Percentiles rank a stretch among this genome's conserved stretches.
These are phyloP conservation scores for Baronia brevicornis DNA, from an alignment of 2,888 invertebrate species.

Conservation along the genomic window DNA sequence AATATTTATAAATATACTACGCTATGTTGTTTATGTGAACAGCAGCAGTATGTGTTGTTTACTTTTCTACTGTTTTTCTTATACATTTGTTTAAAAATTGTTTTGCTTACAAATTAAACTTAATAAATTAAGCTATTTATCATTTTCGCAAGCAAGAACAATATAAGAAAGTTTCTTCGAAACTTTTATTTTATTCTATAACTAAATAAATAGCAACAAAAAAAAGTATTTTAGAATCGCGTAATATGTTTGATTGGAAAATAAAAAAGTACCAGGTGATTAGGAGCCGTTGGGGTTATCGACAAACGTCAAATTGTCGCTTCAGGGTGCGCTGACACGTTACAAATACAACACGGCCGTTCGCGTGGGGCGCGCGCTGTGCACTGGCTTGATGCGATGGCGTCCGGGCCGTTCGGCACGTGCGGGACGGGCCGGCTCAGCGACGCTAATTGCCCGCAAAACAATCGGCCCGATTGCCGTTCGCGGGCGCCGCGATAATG, in stretches of 20 bases:
- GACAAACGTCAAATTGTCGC: too few relatives aligned
- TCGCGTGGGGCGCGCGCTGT: conserved; percentile 65
- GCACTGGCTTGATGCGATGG: conserved; percentile 42
- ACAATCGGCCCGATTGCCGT: conserved; percentile 58
- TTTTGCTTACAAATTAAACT: too few relatives aligned
- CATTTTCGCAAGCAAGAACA: too few relatives aligned
- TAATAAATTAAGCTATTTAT: too few relatives aligned
- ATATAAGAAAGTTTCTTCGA: conserved; percentile 17
- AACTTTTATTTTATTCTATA: conserved; percentile 8
- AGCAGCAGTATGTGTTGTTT: too few relatives aligned
- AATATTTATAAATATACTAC: too few relatives aligned
- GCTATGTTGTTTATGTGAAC: too few relatives aligned
- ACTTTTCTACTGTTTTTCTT: too few relatives aligned
- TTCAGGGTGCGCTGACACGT: too few relatives aligned
- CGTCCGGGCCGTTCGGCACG: conserved; percentile 37
- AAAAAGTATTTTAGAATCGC: conserved; percentile 25
- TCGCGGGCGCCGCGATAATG: conserved; percentile 37
- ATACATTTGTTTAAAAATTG: too few relatives aligned
- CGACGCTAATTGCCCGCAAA: conserved; percentile 70
- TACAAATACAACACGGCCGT: conserved; percentile 54
- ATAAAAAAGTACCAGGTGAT: conserved; percentile 31
- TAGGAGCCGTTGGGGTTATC: conserved; percentile 9
- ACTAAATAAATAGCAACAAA: conserved; percentile 2
- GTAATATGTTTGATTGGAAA: conserved; percentile 5
- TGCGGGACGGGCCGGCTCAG: conserved; percentile 39